Evolutionary conservation across 2,888 invertebrate species (phyloP), one percentile per base, ranked within the genome.

Genomic region (Colletes collaris): DNA sequence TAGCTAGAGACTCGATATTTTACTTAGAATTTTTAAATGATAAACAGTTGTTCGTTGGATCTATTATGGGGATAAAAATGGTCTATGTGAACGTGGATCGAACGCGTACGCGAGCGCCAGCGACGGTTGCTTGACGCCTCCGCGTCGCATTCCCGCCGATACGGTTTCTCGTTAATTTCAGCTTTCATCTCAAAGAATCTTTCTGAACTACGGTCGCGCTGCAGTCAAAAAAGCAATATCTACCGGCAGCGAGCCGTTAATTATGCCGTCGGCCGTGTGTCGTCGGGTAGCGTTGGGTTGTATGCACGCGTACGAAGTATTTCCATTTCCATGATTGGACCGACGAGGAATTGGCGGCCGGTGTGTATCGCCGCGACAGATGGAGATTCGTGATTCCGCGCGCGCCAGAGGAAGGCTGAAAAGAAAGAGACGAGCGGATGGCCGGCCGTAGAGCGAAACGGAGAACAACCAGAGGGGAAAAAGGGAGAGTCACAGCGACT

Each of bases 381-480:
- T 92, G 91, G 89, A 90, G 91, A 91, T 91, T 86, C 90, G 89
- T 86, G 92, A 92, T 92, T 88, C 83, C 84, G 80, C 83, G 81
- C 81, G 85, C 82, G 81, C 8, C 52, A 46, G 64, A 65, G 67
- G 67, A 56, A 70, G 50, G 50, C 53, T 37, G 60, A 76, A 65
- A 27, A 60, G 80, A 79, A 78, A 68, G 78, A 79, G 79, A 60
- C 59, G 58, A 3, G 69, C 49, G 37, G 10, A 13, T 4, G 35
- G 2, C 37, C 35, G 16, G 56, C 49, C 11, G 7, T 16, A 19
- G 52, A 16, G 62, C 19, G 19, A 4, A 50, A 37, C 27, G 8
- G 56, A 16, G 63, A 16, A 59, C n/a, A 10, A n/a, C 44, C 5
- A 74, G 4, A 3, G 56, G 10, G 52, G 58, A 35, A 11, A n/a